Evolutionary conservation across 2,113 vertebrate genomes (phyloP).

Genomic region (Ceyx margarethae): DNA sequence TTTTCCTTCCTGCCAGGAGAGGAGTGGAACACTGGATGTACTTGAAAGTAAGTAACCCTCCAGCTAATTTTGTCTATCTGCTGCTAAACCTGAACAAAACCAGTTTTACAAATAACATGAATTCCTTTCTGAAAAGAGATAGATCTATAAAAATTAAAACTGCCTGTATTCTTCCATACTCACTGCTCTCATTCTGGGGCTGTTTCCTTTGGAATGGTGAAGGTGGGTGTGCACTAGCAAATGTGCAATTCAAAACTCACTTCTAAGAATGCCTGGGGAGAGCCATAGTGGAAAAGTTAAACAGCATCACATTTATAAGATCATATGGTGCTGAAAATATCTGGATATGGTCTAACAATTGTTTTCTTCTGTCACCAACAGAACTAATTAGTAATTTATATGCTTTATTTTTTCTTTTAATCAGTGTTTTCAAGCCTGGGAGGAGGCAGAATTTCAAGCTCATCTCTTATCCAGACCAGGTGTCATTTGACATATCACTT

Average conservation of each 20-base stretch:
- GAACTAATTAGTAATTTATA: not conserved
- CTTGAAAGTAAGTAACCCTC: not conserved
- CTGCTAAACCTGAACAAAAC: not conserved
- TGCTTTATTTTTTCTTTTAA: not conserved
- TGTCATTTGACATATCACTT: not conserved
- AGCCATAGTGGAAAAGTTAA: not conserved
- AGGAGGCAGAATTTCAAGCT: not conserved
- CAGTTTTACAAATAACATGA: not conserved
- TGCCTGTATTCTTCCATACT: not conserved
- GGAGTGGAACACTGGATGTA: not conserved
- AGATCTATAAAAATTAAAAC: not conserved
- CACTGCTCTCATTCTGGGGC: not conserved
- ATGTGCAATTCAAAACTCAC: not conserved
- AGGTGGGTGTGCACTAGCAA: not conserved
- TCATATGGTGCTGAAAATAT: not conserved
- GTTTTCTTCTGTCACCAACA: not conserved
- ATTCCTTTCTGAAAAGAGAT: not conserved
- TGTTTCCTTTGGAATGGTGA: not conserved
- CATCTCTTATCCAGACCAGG: not conserved
- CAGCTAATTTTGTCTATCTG: constrained; percentile 14
- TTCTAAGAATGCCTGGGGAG: not conserved
- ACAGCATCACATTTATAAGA: not conserved
- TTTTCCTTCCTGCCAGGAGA: constrained; percentile 5
- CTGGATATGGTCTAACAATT: not conserved
- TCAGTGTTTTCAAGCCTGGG: not conserved